Evolutionary conservation across 53 echinoderm and acorn worm species (phyloP).

Genomic region (Holothuria leucospilota): DNA sequence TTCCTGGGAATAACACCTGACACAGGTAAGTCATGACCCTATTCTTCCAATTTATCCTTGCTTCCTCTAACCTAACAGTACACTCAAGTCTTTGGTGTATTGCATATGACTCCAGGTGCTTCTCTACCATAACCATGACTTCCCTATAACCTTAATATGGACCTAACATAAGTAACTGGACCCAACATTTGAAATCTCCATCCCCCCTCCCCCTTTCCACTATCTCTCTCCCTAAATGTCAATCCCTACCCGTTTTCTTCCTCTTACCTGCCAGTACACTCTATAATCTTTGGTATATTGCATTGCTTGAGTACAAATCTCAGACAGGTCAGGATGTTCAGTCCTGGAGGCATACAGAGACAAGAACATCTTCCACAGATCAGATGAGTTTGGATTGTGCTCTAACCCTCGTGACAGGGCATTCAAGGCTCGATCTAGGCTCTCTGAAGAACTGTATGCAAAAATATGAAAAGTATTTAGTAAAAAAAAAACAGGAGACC

Average conservation of each 20-base stretch:
- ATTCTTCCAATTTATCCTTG: too few relatives aligned
- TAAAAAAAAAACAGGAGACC: too few relatives aligned
- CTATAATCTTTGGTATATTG: constrained; percentile 80
- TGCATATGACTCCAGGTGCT: too few relatives aligned
- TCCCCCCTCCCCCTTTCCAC: too few relatives aligned
- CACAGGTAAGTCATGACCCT: too few relatives aligned
- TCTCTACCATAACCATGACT: too few relatives aligned
- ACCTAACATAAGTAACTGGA: too few relatives aligned
- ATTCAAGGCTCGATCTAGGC: constrained; percentile 80
- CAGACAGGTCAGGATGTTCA: constrained; percentile 71
- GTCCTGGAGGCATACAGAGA: constrained; percentile 65
- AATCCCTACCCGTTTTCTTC: neutral
- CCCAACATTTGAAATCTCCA: too few relatives aligned
- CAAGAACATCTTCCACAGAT: constrained; percentile 85
- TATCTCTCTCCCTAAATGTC: neutral
- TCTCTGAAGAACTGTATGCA: constrained; percentile 44
- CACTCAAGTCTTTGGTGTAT: too few relatives aligned
- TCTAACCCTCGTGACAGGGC: constrained; percentile 92
- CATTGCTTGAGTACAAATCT: constrained; percentile 82
- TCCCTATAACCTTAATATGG: too few relatives aligned
- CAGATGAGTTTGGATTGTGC: constrained; percentile 68
- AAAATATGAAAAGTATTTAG: neutral
- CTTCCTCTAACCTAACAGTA: too few relatives aligned
- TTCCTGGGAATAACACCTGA: too few relatives aligned
- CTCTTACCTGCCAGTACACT: constrained; percentile 84